Base-by-base conservation (phyloP, 1,140 invertebrate genomes). In the Glossosoma conforme region DNA sequence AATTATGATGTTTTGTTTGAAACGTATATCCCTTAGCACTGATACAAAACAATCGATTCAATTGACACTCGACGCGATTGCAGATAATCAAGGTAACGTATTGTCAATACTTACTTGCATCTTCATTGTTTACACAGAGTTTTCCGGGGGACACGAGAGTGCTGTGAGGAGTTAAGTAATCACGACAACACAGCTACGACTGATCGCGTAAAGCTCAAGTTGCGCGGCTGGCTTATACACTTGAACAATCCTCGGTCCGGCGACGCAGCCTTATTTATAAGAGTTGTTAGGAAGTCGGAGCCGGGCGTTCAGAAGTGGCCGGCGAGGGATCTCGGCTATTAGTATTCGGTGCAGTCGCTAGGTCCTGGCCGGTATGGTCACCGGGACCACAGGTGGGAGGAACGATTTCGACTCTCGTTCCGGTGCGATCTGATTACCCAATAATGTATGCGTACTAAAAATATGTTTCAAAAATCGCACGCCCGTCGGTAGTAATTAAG, bases 181-280 rank as follows among this genome's bases (percentile, higher is more conserved):
- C n/a, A n/a, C n/a, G n/a, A n/a, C n/a, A n/a, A n/a, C n/a, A n/a
- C n/a, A n/a, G n/a, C n/a, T n/a, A n/a, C n/a, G n/a, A n/a, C n/a
- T n/a, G n/a, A n/a, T n/a, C n/a, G n/a, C 44, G 47, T 45, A 32
- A 22, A 40, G 36, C 41, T 41, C 54, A 33, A 42, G 37, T 40
- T 24, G 28, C 44, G 19, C 17, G 52, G 30, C 30, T 15, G 44
- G 28, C 36, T 54, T 38, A 33, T 41, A 11, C 13, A 43, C 44
- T 30, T 44, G 32, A 54, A 54, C 52, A 54, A 24, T 38, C 52
- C 44, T 44, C 44, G 32, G 50, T 43, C 36, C 45, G 25, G 24
- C 45, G 45, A 13, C 35, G 42, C 22, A 41, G 55, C 45, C 50
- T 52, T 57, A 57, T 57, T 57, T 57, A 57, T 57, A 57, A 57